Conservation (phyloP, 2,113 vertebrate species). For the Dipodomys stephensi region DNA sequence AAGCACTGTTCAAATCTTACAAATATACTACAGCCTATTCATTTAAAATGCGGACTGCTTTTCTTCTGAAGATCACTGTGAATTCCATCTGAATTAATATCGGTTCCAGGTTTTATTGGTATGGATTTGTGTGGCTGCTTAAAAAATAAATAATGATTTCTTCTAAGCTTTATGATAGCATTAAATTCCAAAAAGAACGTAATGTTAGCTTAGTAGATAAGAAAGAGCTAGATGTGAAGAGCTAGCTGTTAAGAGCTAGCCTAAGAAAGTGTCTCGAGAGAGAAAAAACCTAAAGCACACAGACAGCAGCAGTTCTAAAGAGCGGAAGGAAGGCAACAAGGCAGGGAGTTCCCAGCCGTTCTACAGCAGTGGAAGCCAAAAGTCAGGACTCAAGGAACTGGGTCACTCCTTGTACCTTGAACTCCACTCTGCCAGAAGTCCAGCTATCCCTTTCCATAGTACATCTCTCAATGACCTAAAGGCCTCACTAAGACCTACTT, state of each 20-base stretch:
- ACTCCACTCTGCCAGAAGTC: constrained; percentile 67
- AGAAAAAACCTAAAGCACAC: constrained; percentile 17
- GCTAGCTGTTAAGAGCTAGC: background rate
- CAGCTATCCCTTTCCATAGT: background rate
- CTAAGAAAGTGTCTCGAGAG: constrained; percentile 7
- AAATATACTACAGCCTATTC: constrained; percentile 51
- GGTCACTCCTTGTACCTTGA: constrained; percentile 58
- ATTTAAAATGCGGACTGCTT: constrained; percentile 63
- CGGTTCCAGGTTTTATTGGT: constrained; percentile 17
- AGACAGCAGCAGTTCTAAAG: constrained; percentile 42
- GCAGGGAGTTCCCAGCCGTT: constrained; percentile 26
- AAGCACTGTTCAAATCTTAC: constrained; percentile 44
- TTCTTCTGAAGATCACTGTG: constrained; percentile 44
- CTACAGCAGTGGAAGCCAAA: constrained; percentile 45
- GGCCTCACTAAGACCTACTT: background rate
- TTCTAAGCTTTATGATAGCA: constrained; percentile 58
- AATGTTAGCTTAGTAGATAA: constrained; percentile 30
- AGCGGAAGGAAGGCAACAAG: constrained; percentile 4
- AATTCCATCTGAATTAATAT: constrained; percentile 60
- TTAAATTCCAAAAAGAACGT: constrained; percentile 73
- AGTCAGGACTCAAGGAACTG: constrained; percentile 64
- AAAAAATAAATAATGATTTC: constrained; percentile 73
- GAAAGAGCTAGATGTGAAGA: constrained; percentile 33
- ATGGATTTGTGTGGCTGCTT: constrained; percentile 58
- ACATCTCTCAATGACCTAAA: background rate